Percentiles rank a stretch among this genome's conserved stretches.
Conservation (phyloP, 2,888 invertebrate genomes). For the Epistrophella euchroma region DNA sequence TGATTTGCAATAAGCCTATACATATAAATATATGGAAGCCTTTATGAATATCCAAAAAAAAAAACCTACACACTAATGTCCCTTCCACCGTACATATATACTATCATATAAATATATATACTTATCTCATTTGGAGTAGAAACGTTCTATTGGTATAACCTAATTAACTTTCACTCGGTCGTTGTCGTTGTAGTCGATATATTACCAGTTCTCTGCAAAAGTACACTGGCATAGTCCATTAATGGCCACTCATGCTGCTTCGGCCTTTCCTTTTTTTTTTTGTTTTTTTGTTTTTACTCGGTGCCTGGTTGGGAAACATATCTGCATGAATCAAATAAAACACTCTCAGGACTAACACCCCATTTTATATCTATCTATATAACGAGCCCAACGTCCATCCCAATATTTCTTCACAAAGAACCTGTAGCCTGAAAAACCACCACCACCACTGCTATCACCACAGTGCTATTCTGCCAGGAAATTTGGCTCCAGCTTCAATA, state of each 20-base stretch:
- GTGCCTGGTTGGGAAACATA: slow-evolving; percentile 18
- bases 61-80: slow-evolving; percentile 47
- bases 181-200: slow-evolving; percentile 28
- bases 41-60: slow-evolving; percentile 8
- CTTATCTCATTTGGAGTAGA: slow-evolving; percentile 34
- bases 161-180: slow-evolving; percentile 69
- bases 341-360: slow-evolving; percentile 38
- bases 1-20: slow-evolving; percentile 70
- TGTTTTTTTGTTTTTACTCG: neutral
- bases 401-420: slow-evolving; percentile 33
- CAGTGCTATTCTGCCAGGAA: slow-evolving; percentile 51
- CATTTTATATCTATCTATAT: neutral
- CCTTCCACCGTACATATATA: neutral
- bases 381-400: slow-evolving; percentile 4
- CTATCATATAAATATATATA: neutral
- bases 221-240: slow-evolving; percentile 66
- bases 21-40: slow-evolving; percentile 12
- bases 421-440: slow-evolving; percentile 51
- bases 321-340: slow-evolving; percentile 58
- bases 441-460: neutral
- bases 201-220: slow-evolving; percentile 41
- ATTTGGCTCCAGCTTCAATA: slow-evolving; percentile 48
- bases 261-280: neutral
- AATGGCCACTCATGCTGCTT: slow-evolving; percentile 53
- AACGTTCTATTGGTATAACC: slow-evolving; percentile 71